phyloP scores from a whole-genome alignment of 2,113 vertebrate species.

The Vidua chalybeata region DNA sequence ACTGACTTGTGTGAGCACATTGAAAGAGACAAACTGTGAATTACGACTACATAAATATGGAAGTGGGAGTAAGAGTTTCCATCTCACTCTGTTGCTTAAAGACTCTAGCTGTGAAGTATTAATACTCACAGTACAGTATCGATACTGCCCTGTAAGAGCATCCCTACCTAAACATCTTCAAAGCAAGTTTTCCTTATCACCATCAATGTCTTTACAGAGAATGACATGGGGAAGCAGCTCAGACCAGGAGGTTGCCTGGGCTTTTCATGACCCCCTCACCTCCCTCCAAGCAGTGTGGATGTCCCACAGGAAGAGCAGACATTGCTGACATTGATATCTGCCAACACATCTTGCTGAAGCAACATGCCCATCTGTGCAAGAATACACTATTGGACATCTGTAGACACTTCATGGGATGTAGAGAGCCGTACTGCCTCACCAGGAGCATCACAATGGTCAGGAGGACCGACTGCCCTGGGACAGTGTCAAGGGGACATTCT shows the following conservation, averaged over 20 bases:
- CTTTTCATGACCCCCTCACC: not conserved
- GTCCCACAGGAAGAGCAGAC: not conserved
- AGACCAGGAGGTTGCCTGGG: not conserved
- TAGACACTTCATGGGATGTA: too few relatives aligned
- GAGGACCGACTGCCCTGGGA: not conserved
- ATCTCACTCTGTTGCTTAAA: not conserved
- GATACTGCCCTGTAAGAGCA: not conserved
- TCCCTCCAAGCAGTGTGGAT: not conserved
- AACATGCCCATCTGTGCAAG: fast-evolving
- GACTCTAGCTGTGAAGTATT: not conserved
- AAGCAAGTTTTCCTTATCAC: not conserved
- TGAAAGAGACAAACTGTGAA: not conserved
- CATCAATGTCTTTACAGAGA: not conserved
- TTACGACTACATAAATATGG: not conserved
- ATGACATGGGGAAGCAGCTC: not conserved
- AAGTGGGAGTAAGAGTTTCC: not conserved
- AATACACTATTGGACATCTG: fast-evolving
- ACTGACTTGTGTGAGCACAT: not conserved
- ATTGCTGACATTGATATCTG: not conserved
- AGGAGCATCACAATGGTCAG: fast-evolving
- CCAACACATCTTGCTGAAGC: fast-evolving
- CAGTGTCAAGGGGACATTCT: not conserved
- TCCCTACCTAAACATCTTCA: not conserved
- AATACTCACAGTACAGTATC: not conserved
- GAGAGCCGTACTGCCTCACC: not conserved